A percentile compares a stretch with the other conserved stretches of the same genome.
Conservation (phyloP, 2,797 vertebrate genomes). For the Dendrocincla tyrannina region DNA sequence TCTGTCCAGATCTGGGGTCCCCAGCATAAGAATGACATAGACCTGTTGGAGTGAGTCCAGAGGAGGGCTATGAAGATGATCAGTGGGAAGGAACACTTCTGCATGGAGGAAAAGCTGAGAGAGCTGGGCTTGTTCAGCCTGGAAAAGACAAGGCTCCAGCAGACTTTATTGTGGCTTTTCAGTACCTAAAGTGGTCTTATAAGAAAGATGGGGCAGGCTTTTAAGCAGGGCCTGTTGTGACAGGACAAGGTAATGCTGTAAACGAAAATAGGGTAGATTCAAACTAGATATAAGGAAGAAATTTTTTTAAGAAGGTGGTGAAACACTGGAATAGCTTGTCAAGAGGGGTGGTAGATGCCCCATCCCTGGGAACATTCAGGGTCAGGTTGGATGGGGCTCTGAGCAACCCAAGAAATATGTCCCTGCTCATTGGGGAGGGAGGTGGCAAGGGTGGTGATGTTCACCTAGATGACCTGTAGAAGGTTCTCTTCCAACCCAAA, state of each 20-base stretch:
- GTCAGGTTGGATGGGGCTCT: background rate
- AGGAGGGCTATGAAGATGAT: background rate
- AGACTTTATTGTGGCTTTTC: accelerated
- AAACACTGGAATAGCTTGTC: background rate
- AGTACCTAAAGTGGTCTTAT: background rate
- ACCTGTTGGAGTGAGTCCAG: accelerated
- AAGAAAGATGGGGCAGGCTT: background rate
- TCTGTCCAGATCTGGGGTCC: background rate
- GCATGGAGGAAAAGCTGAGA: background rate
- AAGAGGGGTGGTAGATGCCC: background rate
- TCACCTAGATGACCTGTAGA: background rate
- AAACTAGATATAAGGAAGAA: background rate
- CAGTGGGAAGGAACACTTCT: background rate
- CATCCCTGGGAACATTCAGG: background rate
- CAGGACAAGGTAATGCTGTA: background rate
- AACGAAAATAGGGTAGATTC: background rate
- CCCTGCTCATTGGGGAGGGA: accelerated
- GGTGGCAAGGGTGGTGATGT: background rate
- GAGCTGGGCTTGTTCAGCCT: background rate
- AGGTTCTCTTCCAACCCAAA: background rate
- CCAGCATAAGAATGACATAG: background rate
- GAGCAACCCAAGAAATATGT: background rate
- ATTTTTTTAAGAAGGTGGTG: background rate
- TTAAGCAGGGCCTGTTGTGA: background rate
- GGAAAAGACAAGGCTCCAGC: background rate